Conservation (phyloP, 2,113 vertebrate genomes). For the Pelecanus crispus region DNA sequence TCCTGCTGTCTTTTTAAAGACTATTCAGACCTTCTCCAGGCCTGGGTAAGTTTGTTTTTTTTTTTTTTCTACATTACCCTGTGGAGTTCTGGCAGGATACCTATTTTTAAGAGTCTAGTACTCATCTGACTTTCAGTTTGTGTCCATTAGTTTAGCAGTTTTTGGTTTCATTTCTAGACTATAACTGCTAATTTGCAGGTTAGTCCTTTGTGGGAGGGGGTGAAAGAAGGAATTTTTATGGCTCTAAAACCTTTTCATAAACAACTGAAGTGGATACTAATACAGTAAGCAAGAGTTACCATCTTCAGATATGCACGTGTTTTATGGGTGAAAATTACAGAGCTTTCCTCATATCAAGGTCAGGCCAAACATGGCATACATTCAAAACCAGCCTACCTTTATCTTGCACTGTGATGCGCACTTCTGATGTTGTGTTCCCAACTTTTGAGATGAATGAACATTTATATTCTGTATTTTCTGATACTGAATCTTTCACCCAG, state of each 20-base stretch:
- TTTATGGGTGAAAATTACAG: not conserved
- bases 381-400: not conserved
- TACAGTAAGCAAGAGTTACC: not conserved
- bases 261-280: not conserved
- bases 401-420: conserved; percentile 69
- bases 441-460: conserved; percentile 78
- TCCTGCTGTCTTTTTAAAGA: not conserved
- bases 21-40: not conserved
- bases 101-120: not conserved
- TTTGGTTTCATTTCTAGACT: not conserved
- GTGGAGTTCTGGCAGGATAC: not conserved
- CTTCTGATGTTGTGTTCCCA: conserved; percentile 73
- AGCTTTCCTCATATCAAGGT: not conserved
- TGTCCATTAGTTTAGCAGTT: not conserved
- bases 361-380: not conserved
- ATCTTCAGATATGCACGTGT: fast-evolving
- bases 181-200: not conserved
- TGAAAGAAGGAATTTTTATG: not conserved
- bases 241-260: not conserved
- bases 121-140: not conserved
- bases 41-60: not conserved
- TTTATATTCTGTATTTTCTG: conserved; percentile 77
- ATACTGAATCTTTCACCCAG: conserved; percentile 81
- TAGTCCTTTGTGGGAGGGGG: not conserved
- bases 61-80: not conserved